These are phyloP conservation scores for Acanthopleura granulata DNA, from an alignment of 2,888 invertebrate genomes.

Conservation along the genomic window DNA sequence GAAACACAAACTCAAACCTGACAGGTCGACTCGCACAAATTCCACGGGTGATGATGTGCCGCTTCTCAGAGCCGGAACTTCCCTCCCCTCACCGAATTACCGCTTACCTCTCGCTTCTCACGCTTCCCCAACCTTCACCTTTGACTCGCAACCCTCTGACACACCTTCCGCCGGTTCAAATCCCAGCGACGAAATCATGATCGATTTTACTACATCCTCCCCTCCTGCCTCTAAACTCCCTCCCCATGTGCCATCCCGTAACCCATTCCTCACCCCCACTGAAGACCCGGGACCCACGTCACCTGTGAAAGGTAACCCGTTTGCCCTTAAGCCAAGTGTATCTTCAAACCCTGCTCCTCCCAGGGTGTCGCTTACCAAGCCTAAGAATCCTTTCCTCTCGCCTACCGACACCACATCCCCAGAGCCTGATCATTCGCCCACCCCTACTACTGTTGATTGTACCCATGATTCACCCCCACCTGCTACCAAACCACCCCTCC, in stretches of 20 bases:
- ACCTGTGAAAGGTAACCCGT: slow-evolving; percentile 19
- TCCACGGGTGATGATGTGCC: background rate
- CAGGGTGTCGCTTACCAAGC: slow-evolving; percentile 21
- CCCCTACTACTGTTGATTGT: slow-evolving; percentile 6
- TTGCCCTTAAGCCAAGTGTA: background rate
- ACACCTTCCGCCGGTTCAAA: background rate
- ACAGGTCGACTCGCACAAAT: background rate
- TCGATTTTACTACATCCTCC: slow-evolving; percentile 27
- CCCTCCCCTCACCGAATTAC: background rate
- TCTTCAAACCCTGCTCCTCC: background rate
- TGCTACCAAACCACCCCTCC: slow-evolving; percentile 30
- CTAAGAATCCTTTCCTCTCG: slow-evolving; percentile 26
- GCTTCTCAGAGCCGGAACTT: background rate
- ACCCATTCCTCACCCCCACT: slow-evolving; percentile 28
- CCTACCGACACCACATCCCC: slow-evolving; percentile 14
- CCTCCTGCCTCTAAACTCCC: slow-evolving; percentile 27
- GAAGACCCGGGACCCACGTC: slow-evolving; percentile 29
- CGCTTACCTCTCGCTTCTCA: background rate
- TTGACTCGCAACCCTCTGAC: background rate
- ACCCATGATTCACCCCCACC: background rate
- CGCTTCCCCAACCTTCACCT: background rate
- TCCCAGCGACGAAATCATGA: background rate
- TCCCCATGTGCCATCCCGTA: slow-evolving; percentile 33
- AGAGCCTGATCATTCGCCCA: background rate
- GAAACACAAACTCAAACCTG: background rate